Conservation (phyloP, 2,888 invertebrate genomes). For the Cryptocephalus moraei region DNA sequence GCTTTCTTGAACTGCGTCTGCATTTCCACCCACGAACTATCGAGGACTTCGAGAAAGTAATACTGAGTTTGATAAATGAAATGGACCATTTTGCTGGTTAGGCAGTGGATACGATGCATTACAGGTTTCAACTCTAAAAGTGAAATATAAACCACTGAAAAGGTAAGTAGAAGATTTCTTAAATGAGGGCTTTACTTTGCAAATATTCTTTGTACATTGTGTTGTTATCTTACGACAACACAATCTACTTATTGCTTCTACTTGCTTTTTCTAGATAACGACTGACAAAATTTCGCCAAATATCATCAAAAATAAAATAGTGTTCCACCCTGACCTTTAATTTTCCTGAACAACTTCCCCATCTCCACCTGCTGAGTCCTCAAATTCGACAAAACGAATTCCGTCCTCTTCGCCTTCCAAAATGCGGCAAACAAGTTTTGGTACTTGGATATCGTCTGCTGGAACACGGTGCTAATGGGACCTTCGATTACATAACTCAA, state of each 20-base stretch:
- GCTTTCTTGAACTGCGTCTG: slow-evolving; percentile 66
- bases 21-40: slow-evolving; percentile 88
- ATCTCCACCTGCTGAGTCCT: slow-evolving; percentile 74
- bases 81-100: slow-evolving; percentile 79
- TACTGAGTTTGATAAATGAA: slow-evolving; percentile 87
- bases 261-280: no score
- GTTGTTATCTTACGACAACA: no score
- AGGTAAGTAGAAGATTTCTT: no score
- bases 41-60: slow-evolving; percentile 87
- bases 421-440: slow-evolving; percentile 76
- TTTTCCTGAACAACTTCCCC: slow-evolving; percentile 55
- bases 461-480: slow-evolving; percentile 76
- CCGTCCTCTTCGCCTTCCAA: slow-evolving; percentile 85
- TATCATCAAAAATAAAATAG: no score
- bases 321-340: no score
- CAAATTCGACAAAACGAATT: slow-evolving; percentile 70
- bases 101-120: slow-evolving; percentile 67
- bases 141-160: no score
- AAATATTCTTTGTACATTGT: no score
- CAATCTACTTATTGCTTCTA: no score
- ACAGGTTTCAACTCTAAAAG: slow-evolving; percentile 61
- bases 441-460: slow-evolving; percentile 65
- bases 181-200: no score
- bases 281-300: no score
- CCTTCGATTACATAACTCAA: slow-evolving; percentile 81